A percentile compares a stretch with the other conserved stretches of the same genome.
Conservation (phyloP, 2,797 vertebrate genomes). For the Lepus townsendii region DNA sequence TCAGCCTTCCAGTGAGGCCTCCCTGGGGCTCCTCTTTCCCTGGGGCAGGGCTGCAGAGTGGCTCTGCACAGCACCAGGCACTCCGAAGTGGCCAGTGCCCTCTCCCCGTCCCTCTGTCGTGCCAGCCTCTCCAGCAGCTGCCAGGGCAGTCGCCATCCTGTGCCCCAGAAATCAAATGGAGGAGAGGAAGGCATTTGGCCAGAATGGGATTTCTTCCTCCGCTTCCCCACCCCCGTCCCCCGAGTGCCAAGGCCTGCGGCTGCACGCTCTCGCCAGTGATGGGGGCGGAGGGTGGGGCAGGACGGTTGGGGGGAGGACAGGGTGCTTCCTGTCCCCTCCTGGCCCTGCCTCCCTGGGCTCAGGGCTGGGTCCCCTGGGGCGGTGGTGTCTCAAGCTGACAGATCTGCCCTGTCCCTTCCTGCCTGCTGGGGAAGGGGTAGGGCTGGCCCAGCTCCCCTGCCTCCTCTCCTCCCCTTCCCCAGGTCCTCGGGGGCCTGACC, state of each 20-base stretch:
- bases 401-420: conserved; percentile 75
- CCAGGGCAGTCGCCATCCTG: not conserved
- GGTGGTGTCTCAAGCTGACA: conserved; percentile 66
- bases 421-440: conserved; percentile 51
- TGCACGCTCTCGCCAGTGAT: conserved; percentile 67
- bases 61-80: not conserved
- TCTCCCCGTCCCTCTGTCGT: not conserved
- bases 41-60: not conserved
- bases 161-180: conserved; percentile 27
- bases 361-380: conserved; percentile 77
- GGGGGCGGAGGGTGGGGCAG: conserved; percentile 75
- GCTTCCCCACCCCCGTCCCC: conserved; percentile 29
- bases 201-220: conserved; percentile 64
- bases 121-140: conserved; percentile 4
- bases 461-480: not conserved
- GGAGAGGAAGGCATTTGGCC: conserved; percentile 45
- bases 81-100: not conserved
- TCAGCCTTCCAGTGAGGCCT: not conserved
- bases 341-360: conserved; percentile 64
- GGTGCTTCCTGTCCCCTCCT: conserved; percentile 72
- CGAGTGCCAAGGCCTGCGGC: conserved; percentile 83
- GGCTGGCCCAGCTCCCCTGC: not conserved
- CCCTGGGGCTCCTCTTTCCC: not conserved
- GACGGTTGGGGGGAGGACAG: conserved; percentile 59
- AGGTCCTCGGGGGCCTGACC: not conserved